These are phyloP conservation scores for Trochalopteron elliotii DNA, from an alignment of 2,113 vertebrate species.

Conservation along the genomic window DNA sequence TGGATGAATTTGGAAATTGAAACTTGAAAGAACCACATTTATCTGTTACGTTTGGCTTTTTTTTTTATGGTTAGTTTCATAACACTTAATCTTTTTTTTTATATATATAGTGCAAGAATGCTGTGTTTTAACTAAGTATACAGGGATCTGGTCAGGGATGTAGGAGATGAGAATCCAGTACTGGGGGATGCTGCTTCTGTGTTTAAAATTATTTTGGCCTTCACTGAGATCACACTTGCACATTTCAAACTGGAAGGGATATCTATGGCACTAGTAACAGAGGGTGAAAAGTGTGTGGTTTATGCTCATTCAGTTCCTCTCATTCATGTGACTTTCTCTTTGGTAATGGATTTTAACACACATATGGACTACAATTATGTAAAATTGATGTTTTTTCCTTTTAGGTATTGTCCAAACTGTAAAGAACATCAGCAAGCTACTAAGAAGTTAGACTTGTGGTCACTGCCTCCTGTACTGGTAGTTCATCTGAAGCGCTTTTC, in stretches of 20 bases:
- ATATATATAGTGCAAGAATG: background rate
- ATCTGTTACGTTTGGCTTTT: background rate
- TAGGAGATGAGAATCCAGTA: background rate
- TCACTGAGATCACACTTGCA: background rate
- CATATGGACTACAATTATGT: rapidly evolving
- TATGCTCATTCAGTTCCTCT: background rate
- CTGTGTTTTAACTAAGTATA: background rate
- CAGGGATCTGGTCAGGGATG: background rate
- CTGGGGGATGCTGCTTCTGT: background rate
- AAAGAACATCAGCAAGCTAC: constrained; percentile 99
- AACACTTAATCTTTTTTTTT: background rate
- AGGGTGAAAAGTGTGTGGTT: background rate
- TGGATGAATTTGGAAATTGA: background rate
- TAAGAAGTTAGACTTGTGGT: constrained; percentile 98
- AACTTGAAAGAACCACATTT: background rate
- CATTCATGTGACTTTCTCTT: background rate
- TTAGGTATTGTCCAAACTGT: constrained; percentile 97
- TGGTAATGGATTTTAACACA: background rate
- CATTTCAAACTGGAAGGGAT: background rate
- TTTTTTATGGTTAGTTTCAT: background rate
- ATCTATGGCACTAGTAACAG: background rate
- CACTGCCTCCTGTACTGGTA: constrained; percentile 92
- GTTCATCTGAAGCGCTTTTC: constrained; percentile 98
- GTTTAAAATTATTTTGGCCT: background rate
- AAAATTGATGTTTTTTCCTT: background rate